These are phyloP conservation scores for Leptinotarsa peninsularis DNA, from an alignment of 2,888 invertebrate genomes.

Conservation along the genomic window DNA sequence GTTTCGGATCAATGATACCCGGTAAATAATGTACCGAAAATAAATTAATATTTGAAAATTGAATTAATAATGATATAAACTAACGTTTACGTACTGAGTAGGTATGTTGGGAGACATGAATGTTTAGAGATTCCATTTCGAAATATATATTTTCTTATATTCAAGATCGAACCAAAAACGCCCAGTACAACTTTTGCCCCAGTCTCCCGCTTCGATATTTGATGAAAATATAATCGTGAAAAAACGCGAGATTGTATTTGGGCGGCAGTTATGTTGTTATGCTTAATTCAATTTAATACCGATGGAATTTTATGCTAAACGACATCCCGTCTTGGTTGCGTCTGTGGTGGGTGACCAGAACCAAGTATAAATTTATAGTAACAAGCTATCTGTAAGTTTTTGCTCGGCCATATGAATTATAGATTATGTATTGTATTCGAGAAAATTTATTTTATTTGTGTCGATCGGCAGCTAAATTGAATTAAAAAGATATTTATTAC, in stretches of 20 bases:
- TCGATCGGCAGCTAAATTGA: constrained; percentile 60
- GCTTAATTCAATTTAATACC: constrained; percentile 50
- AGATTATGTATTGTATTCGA: constrained; percentile 64
- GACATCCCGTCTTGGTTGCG: constrained; percentile 41
- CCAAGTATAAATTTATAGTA: constrained; percentile 56
- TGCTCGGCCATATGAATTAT: constrained; percentile 61
- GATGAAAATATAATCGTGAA: constrained; percentile 37
- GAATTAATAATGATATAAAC: too few relatives aligned
- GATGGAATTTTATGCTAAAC: constrained; percentile 42
- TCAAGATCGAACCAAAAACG: too few relatives aligned
- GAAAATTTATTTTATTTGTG: constrained; percentile 60
- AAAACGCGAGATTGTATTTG: constrained; percentile 56
- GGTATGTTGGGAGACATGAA: too few relatives aligned
- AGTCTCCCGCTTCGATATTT: constrained; percentile 25
- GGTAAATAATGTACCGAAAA: too few relatives aligned
- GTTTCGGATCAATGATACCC: too few relatives aligned
- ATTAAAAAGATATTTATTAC: constrained; percentile 59
- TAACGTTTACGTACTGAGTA: too few relatives aligned
- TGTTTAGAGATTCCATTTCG: too few relatives aligned
- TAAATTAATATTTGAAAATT: too few relatives aligned
- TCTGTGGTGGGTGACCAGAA: constrained; percentile 51
- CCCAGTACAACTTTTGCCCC: not conserved
- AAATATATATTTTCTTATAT: too few relatives aligned
- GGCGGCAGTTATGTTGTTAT: constrained; percentile 63
- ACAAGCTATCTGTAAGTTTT: constrained; percentile 55